A percentile compares a stretch with the other conserved stretches of the same genome.
Evolutionary conservation across 2,113 vertebrate species (phyloP).

Genomic region (Daphoenositta chrysoptera): DNA sequence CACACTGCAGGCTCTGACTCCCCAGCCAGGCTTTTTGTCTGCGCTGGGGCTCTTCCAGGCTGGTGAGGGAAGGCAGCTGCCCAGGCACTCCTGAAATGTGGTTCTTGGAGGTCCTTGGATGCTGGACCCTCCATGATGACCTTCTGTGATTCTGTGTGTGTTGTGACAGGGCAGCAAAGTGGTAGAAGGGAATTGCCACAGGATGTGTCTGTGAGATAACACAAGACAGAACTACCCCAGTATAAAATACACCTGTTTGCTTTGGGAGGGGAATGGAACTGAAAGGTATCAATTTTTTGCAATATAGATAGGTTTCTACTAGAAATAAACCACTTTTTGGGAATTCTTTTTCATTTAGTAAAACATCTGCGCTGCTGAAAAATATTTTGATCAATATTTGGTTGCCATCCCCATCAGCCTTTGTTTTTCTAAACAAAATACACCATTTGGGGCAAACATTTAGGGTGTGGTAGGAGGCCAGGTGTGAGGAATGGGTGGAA

Average conservation of each 20-base stretch:
- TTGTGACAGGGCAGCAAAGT: not conserved
- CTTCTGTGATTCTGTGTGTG: not conserved
- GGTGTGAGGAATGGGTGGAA: conserved; percentile 30
- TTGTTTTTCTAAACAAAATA: conserved; percentile 11
- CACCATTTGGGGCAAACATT: not conserved
- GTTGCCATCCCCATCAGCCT: not conserved
- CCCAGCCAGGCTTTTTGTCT: not conserved
- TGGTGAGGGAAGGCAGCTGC: not conserved
- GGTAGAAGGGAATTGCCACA: not conserved
- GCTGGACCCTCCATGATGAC: not conserved
- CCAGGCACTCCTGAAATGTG: not conserved
- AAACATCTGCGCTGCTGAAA: rapidly evolving
- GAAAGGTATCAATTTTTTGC: not conserved
- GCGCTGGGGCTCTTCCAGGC: not conserved
- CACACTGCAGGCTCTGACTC: not conserved
- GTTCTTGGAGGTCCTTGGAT: not conserved
- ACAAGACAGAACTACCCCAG: not conserved
- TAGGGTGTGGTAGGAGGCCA: conserved; percentile 7
- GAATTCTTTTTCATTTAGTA: not conserved
- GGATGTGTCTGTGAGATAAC: not conserved
- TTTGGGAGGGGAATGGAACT: not conserved
- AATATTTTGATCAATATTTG: not conserved
- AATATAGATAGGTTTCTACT: not conserved
- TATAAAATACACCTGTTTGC: not conserved
- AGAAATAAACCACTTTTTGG: not conserved